These are phyloP conservation scores for Acanthisitta chloris DNA, from an alignment of 2,113 vertebrate species.

Conservation along the genomic window DNA sequence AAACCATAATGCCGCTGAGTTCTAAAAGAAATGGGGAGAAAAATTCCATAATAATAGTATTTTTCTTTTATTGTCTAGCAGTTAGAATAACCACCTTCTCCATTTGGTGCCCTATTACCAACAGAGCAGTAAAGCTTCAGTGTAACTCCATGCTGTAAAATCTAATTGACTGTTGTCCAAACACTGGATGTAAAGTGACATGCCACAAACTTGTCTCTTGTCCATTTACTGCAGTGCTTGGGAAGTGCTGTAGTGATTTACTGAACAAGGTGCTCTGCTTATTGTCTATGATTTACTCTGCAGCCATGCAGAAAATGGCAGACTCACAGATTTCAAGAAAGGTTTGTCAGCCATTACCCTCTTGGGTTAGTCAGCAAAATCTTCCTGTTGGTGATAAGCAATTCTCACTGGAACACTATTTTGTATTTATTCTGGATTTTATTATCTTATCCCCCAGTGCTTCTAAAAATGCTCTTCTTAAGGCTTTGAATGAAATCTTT, in stretches of 20 bases:
- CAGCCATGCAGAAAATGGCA: slow-evolving; percentile 33
- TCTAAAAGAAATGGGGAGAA: slow-evolving; percentile 26
- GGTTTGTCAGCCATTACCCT: slow-evolving; percentile 6
- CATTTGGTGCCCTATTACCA: slow-evolving; percentile 6
- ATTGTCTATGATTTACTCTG: not conserved
- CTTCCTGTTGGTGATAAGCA: not conserved
- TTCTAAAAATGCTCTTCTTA: slow-evolving; percentile 27
- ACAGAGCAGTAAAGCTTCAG: not conserved
- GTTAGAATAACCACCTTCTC: slow-evolving; percentile 62
- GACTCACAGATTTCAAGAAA: slow-evolving; percentile 10
- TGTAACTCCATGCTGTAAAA: not conserved
- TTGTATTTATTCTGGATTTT: slow-evolving; percentile 37
- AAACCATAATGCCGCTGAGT: slow-evolving; percentile 1
- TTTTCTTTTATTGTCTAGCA: slow-evolving; percentile 60
- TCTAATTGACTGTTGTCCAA: slow-evolving; percentile 47
- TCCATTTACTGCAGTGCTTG: not conserved
- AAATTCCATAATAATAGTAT: slow-evolving; percentile 60
- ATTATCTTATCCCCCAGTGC: not conserved
- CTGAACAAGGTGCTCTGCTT: not conserved
- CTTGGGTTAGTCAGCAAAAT: slow-evolving; percentile 38
- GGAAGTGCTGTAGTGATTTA: slow-evolving; percentile 7
- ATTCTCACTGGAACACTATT: not conserved
- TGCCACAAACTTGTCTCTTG: slow-evolving; percentile 8
- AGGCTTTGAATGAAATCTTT: slow-evolving; percentile 60
- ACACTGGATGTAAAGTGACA: slow-evolving; percentile 3